Base-by-base conservation (phyloP, 2,113 vertebrate species). In the Lepisosteus osseus region DNA sequence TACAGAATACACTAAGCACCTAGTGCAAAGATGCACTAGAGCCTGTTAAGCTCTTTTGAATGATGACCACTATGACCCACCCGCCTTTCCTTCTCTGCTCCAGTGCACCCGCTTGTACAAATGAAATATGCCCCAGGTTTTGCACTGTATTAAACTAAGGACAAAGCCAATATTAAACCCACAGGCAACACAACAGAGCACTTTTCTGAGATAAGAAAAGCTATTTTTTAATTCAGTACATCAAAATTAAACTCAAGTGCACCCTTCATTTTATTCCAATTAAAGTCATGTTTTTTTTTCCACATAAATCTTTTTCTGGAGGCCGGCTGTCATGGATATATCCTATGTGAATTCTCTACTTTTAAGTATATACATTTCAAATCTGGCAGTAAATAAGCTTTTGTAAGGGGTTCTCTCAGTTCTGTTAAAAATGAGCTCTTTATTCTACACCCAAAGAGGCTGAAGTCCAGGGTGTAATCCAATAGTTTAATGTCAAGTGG, bases 131-230 rank as follows among this genome's bases (percentile, higher is more conserved):
- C 1, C 29, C 29, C 29, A 29, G 7, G 54, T 80, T 79, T 63
- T 76, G 79, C 40, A 74, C 63, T 7, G 74, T 51, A 73, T 56
- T 4, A 8, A 11, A 75, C 4, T 6, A 68, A 65, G 73, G 76
- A 70, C 72, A 78, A 78, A 72, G 86, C 81, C 87, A 90, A 92
- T 91, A 91, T 91, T 89, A 82, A 84, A 81, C 77, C 78, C 80
- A 75, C 79, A 79, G 84, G 72, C 87, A 78, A 86, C 80, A 82
- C 71, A 69, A 80, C 54, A 79, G 82, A 17, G 8, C 65, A 11
- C 29, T 77, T 80, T 80, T 79, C 59, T 70, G 72, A 67, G 76
- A 87, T 86, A 86, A 83, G 81, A 78, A 75, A 81, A 72, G 81
- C 80, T 1, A 29, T 29, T 80, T 84, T 76, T 83, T 80, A 83